Evolutionary conservation across 2,113 vertebrate species (phyloP), one percentile per base, ranked within the genome.

Genomic region (Chamaea fasciata): DNA sequence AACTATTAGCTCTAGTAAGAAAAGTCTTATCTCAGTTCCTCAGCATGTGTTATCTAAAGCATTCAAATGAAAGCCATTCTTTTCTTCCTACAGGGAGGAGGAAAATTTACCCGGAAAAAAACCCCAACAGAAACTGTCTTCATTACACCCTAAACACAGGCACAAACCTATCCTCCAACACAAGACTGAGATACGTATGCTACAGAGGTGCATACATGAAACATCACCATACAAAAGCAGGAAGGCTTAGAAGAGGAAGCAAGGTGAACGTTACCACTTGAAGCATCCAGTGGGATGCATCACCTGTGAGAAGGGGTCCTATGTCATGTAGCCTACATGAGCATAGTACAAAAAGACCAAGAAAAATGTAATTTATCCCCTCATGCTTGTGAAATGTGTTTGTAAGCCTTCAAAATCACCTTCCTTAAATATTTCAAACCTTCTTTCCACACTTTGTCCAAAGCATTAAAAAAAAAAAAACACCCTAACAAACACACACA

Each of bases 291-390:
- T 12, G 6, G 28, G 17, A 91, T 1, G 2, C 49, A 50, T 5
- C 13, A 5, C 1, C 1, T 10, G 13, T 33, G 16, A 39, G 28
- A 79, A 82, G 22, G 24, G 44, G 11, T 6, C 26, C 49, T 52
- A 5, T 3, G 10, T 22, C 42, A 62, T 1, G 4, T 3, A 42
- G 18, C 17, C 52, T 67, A 37, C 7, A 9, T 2, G 0, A 74
- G 17, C 11, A 13, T 0, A 67, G 22, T 8, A 75, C 13, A 75
- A 26, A 50, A 67, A 28, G 31, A 55, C 21, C 27, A 67, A 50
- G 8, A 82, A 65, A 80, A 80, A n/a, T 6, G 0, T 0, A 47
- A 62, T 30, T 59, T 87, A 57, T 9, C 7, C 23, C 39, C 6
- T 23, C 16, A 19, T 10, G 9, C 21, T 35, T 67, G 26, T 62